Percentiles rank a stretch among this genome's conserved stretches.
Evolutionary conservation across 1,140 invertebrate genomes (phyloP).

Genomic region (Bombus confusus): DNA sequence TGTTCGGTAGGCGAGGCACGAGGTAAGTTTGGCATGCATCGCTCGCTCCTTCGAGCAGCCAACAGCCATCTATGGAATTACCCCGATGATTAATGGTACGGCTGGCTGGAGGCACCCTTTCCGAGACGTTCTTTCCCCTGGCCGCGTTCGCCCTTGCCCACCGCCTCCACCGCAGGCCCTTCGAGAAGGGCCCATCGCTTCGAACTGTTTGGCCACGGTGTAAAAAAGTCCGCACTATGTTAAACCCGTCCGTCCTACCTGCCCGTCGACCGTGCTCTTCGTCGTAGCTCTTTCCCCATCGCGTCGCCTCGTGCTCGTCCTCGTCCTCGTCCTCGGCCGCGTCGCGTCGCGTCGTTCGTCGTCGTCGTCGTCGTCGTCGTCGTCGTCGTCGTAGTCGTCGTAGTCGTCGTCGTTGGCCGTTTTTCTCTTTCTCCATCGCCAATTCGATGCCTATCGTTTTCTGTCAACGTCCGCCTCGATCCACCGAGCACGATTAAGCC

Average conservation of each 20-base stretch:
- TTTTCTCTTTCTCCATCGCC: constrained; percentile 10
- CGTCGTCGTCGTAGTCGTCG: no score
- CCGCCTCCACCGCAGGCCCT: constrained; percentile 32
- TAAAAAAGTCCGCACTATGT: constrained; percentile 74
- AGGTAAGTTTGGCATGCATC: constrained; percentile 79
- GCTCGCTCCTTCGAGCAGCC: constrained; percentile 76
- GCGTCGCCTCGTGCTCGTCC: constrained; percentile 11
- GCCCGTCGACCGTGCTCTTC: background rate
- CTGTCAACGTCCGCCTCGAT: background rate
- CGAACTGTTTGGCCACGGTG: constrained; percentile 65
- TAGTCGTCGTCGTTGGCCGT: constrained; percentile 1
- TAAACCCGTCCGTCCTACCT: constrained; percentile 62
- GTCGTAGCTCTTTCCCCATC: constrained; percentile 43
- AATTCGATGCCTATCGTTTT: constrained; percentile 28
- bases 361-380: constrained; percentile 13
- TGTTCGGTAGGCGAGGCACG: constrained; percentile 66
- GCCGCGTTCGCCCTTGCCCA: constrained; percentile 26
- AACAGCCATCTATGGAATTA: constrained; percentile 79
- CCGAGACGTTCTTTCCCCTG: constrained; percentile 54
- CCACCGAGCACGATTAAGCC: background rate
- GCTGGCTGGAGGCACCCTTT: constrained; percentile 64
- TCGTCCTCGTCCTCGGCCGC: constrained; percentile 1
- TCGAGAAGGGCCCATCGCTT: constrained; percentile 15
- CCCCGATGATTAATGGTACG: constrained; percentile 77
- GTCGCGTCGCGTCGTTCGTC: background rate